These are phyloP conservation scores for Callinectes sapidus DNA, from an alignment of 2,888 invertebrate species.

Conservation along the genomic window DNA sequence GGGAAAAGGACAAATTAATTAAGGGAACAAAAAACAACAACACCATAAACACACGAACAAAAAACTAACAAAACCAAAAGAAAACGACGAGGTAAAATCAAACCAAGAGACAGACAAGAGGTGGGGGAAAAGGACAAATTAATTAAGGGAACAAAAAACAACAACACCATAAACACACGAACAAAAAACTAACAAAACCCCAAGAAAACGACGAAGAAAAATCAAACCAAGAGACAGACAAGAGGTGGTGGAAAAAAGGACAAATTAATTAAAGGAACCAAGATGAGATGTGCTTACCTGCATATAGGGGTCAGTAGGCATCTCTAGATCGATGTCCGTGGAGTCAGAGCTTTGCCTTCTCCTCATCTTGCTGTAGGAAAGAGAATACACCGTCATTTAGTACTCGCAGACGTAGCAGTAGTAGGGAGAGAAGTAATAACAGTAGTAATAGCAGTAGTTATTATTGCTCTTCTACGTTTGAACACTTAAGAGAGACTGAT, in stretches of 20 bases:
- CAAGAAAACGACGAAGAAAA: not conserved
- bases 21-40: no score
- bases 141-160: not conserved
- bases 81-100: not conserved
- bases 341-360: conserved; percentile 57
- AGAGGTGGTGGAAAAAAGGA: not conserved
- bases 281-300: conserved; percentile 35
- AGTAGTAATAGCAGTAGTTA: not conserved
- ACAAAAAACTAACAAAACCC: not conserved
- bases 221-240: not conserved
- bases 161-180: no score
- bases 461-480: not conserved
- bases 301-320: conserved; percentile 59
- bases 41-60: no score
- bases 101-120: not conserved
- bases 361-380: conserved; percentile 58
- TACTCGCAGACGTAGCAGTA: not conserved
- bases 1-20: no score
- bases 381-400: not conserved
- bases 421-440: not conserved
- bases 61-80: not conserved
- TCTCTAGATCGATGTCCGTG: conserved; percentile 55
- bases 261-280: not conserved
- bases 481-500: not conserved
- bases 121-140: not conserved